Evolutionary conservation across 2,113 vertebrate genomes (phyloP).

Genomic region (Gopherus flavomarginatus): DNA sequence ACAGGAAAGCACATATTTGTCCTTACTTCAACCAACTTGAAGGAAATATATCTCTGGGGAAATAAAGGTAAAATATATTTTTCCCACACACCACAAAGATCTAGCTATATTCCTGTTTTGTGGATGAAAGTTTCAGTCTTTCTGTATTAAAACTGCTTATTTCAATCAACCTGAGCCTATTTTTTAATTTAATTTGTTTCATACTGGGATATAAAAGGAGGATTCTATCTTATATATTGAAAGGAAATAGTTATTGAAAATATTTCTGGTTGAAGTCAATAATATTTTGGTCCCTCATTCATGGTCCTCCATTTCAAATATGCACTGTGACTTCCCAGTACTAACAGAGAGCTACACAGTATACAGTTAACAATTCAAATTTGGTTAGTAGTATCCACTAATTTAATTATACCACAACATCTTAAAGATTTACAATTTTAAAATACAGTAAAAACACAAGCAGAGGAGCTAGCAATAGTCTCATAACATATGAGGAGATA

Average conservation of each 20-base stretch:
- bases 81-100: constrained; percentile 25
- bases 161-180: constrained; percentile 56
- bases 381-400: background rate
- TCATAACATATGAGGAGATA: background rate
- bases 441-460: background rate
- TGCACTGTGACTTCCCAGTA: background rate
- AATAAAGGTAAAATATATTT: constrained; percentile 55
- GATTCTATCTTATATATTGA: constrained; percentile 61
- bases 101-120: constrained; percentile 52
- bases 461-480: background rate
- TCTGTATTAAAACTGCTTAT: constrained; percentile 54
- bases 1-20: constrained; percentile 70
- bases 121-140: constrained; percentile 54
- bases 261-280: constrained; percentile 40
- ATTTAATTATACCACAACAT: background rate
- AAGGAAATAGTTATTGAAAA: constrained; percentile 46
- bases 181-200: constrained; percentile 58
- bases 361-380: background rate
- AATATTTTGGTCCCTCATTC: background rate
- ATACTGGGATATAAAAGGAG: constrained; percentile 41
- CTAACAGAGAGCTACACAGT: background rate
- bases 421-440: background rate
- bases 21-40: constrained; percentile 67
- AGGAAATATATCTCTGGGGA: constrained; percentile 69
- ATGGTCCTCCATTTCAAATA: background rate